phyloP scores from a whole-genome alignment of 2,797 vertebrate genomes.

The Tapera naevia region DNA sequence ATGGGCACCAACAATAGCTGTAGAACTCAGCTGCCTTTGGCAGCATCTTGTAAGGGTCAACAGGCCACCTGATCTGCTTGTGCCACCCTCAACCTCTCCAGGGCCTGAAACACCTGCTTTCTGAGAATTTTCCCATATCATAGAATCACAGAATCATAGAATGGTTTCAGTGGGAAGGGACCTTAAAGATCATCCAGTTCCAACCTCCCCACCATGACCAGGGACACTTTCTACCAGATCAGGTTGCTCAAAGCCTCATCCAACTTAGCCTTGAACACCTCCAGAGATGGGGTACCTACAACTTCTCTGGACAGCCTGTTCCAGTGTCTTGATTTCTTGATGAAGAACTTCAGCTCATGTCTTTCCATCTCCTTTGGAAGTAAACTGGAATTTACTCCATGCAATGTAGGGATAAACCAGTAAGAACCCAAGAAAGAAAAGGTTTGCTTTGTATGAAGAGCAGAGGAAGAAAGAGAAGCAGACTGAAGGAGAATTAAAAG shows the following conservation, averaged over 20 bases:
- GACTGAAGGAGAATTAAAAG: neutral
- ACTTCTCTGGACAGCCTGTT: no score
- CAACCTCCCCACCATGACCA: no score
- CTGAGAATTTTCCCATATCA: neutral
- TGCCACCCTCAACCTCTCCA: neutral
- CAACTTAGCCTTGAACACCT: no score
- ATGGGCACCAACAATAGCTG: fast-evolving
- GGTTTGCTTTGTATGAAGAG: neutral
- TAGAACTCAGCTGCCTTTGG: neutral
- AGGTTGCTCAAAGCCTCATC: no score
- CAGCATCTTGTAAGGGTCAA: neutral
- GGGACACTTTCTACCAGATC: no score
- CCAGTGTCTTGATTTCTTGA: neutral
- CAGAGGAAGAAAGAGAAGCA: neutral
- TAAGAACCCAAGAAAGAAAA: neutral
- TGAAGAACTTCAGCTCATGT: neutral
- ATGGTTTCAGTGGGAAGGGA: no score
- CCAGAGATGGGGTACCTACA: no score
- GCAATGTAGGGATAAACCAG: neutral
- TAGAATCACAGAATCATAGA: no score
- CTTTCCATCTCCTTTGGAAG: neutral
- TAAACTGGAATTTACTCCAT: neutral
- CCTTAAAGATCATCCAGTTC: no score
- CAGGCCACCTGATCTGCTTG: neutral
- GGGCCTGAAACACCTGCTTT: neutral